These are phyloP conservation scores for Trigoniulus corallinus DNA, from an alignment of 1,140 invertebrate genomes.

Conservation along the genomic window DNA sequence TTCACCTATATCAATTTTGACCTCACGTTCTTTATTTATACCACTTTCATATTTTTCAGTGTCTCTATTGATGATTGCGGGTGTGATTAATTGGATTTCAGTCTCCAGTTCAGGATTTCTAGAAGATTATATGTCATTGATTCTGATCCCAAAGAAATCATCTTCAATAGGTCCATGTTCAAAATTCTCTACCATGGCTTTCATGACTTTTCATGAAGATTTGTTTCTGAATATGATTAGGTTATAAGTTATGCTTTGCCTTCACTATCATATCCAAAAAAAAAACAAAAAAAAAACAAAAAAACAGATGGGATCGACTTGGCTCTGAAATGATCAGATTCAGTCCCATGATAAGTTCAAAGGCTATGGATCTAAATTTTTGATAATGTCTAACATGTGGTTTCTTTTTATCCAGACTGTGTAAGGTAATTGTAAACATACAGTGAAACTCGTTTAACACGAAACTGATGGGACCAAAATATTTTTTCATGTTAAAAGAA, in stretches of 20 bases:
- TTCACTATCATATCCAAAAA: not conserved
- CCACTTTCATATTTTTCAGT: too few relatives aligned
- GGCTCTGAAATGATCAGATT: constrained; percentile 8
- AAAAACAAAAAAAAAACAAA: too few relatives aligned
- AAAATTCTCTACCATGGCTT: not conserved
- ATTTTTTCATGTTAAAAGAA: too few relatives aligned
- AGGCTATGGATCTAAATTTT: not conserved
- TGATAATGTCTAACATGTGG: not conserved
- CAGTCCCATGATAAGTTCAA: not conserved
- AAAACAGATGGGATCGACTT: not conserved
- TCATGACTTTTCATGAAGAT: not conserved
- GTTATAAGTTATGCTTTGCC: not conserved
- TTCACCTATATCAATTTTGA: too few relatives aligned
- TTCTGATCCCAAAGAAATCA: too few relatives aligned
- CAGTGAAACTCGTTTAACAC: too few relatives aligned
- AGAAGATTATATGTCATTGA: too few relatives aligned
- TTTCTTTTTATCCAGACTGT: not conserved
- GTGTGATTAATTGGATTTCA: too few relatives aligned
- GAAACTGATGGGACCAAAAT: too few relatives aligned
- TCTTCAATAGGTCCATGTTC: not conserved
- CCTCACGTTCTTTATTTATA: too few relatives aligned
- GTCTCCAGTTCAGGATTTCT: too few relatives aligned
- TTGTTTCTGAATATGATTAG: not conserved
- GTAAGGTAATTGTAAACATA: constrained; percentile 2
- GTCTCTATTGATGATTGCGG: too few relatives aligned